Evolutionary conservation across 2,113 vertebrate genomes (phyloP).

Genomic region (Meriones unguiculatus): DNA sequence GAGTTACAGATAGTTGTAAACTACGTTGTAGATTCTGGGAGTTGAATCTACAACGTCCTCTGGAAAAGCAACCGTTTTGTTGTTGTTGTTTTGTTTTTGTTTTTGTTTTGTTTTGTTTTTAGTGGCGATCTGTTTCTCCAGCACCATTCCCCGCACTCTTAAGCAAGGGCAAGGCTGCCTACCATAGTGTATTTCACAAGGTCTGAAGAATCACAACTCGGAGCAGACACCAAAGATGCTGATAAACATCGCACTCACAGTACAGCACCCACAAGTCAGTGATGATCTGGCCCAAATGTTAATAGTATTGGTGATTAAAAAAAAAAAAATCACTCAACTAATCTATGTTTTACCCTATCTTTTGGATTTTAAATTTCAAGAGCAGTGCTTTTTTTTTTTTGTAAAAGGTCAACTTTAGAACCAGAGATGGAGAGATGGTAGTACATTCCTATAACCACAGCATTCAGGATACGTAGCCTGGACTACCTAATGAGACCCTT

Average conservation of each 20-base stretch:
- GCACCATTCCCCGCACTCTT: neutral
- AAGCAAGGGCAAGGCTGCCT: neutral
- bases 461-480: neutral
- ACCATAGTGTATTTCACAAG: neutral
- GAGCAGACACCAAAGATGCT: neutral
- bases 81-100: too few relatives aligned
- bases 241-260: neutral
- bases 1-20: neutral
- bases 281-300: neutral
- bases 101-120: too few relatives aligned
- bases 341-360: neutral
- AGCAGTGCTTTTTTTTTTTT: neutral
- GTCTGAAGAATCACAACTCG: neutral
- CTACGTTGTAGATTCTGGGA: neutral
- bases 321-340: neutral
- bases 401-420: neutral
- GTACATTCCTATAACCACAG: neutral
- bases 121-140: neutral
- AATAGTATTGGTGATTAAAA: neutral
- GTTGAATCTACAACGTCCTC: too few relatives aligned
- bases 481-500: neutral
- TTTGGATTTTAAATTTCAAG: constrained; percentile 46
- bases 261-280: neutral
- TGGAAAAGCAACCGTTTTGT: neutral
- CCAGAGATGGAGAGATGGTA: neutral